Evolutionary conservation across 2,888 invertebrate genomes (phyloP).

Genomic region (Iphiclides podalirius): DNA sequence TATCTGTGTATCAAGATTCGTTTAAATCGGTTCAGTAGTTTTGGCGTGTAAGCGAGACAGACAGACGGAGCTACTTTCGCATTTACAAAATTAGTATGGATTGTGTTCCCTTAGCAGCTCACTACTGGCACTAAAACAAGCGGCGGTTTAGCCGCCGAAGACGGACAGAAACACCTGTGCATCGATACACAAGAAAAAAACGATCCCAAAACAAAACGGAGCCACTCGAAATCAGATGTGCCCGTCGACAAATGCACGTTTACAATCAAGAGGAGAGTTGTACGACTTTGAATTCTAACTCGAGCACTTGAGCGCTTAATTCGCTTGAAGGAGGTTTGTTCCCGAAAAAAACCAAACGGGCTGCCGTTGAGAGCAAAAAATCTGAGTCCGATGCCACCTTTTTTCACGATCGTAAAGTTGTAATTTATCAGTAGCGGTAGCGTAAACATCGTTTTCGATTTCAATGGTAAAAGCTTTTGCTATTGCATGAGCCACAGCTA

Average conservation of each 20-base stretch:
- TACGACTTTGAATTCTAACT: neutral
- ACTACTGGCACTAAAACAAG: too few species aligned
- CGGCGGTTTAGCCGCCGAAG: slow-evolving; percentile 23
- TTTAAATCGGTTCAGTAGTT: too few species aligned
- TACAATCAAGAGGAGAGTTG: neutral
- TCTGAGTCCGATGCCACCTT: slow-evolving; percentile 43
- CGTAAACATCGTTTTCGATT: slow-evolving; percentile 31
- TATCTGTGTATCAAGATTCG: too few species aligned
- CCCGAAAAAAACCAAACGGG: slow-evolving; percentile 46
- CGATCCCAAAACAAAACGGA: slow-evolving; percentile 28
- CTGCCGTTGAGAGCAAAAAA: slow-evolving; percentile 50
- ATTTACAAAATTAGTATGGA: too few species aligned
- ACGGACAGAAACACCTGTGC: slow-evolving; percentile 35
- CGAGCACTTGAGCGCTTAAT: too few species aligned
- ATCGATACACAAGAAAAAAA: slow-evolving; percentile 27
- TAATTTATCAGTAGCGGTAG: slow-evolving; percentile 40
- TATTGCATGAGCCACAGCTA: too few species aligned
- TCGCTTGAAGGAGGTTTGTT: too few species aligned
- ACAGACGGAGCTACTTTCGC: too few species aligned
- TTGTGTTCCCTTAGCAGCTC: too few species aligned
- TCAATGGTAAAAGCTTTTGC: too few species aligned
- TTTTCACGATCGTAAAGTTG: slow-evolving; percentile 35
- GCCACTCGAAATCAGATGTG: slow-evolving; percentile 28
- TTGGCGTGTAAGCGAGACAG: too few species aligned
- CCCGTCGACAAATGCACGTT: slow-evolving; percentile 12